A percentile compares a stretch with the other conserved stretches of the same genome.
These are phyloP conservation scores for Caenorhabditis sinica DNA, from an alignment of 2,888 invertebrate species.

Conservation along the genomic window DNA sequence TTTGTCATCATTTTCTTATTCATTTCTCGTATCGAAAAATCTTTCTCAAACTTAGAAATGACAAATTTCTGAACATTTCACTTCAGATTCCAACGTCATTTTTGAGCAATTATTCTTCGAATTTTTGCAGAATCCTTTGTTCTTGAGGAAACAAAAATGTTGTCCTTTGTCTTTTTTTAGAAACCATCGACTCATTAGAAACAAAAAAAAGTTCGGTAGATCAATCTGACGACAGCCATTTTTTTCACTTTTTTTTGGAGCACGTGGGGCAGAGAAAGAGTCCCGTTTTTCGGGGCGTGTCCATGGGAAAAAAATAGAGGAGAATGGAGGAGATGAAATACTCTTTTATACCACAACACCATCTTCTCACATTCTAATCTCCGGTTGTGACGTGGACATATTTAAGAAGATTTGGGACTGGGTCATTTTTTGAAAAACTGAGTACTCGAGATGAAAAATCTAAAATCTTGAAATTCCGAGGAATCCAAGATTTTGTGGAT, in stretches of 20 bases:
- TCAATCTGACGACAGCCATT: slow-evolving; percentile 10
- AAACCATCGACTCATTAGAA: not conserved
- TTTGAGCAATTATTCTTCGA: not conserved
- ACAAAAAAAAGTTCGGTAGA: slow-evolving; percentile 26
- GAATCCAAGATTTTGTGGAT: no score
- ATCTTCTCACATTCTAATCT: slow-evolving; percentile 31
- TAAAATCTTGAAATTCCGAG: no score
- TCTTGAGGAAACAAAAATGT: not conserved
- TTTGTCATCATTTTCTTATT: slow-evolving; percentile 12
- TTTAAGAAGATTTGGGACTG: not conserved
- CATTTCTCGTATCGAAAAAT: no score
- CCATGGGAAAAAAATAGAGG: slow-evolving; percentile 30
- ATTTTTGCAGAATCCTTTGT: not conserved
- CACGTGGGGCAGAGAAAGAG: slow-evolving; percentile 19
- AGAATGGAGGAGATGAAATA: slow-evolving; percentile 3
- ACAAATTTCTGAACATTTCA: not conserved
- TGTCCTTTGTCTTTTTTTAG: not conserved
- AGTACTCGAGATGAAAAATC: no score
- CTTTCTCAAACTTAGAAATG: not conserved
- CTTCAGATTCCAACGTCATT: not conserved
- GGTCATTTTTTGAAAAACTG: no score
- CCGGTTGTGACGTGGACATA: slow-evolving; percentile 22
- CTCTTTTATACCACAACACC: slow-evolving; percentile 1
- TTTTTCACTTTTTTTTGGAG: slow-evolving; percentile 8
- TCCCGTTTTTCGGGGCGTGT: slow-evolving; percentile 41